Evolutionary conservation across 2,113 vertebrate species (phyloP).

Genomic region (Gymnarchus niloticus): DNA sequence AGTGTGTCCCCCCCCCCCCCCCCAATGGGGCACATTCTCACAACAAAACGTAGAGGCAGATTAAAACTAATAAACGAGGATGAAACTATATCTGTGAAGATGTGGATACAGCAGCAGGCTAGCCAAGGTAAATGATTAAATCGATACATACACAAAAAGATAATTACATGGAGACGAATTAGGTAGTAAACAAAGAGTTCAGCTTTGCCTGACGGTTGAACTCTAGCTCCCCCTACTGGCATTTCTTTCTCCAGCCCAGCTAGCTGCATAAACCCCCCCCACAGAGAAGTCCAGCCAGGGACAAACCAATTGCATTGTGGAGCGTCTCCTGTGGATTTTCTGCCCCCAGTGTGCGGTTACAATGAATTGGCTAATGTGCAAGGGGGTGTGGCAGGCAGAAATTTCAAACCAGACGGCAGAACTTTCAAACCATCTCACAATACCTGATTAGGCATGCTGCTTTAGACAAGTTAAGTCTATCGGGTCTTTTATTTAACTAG

Average conservation of each 20-base stretch:
- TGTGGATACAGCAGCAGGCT: background rate
- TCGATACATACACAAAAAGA: slow-evolving; percentile 1
- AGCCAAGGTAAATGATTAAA: background rate
- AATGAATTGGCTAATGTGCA: background rate
- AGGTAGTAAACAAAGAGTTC: background rate
- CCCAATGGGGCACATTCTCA: background rate
- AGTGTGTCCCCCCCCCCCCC: background rate
- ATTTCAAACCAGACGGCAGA: background rate
- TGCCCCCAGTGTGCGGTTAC: background rate
- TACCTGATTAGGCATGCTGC: background rate
- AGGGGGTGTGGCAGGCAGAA: background rate
- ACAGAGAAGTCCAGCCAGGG: no score
- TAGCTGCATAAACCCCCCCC: background rate
- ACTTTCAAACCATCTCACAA: background rate
- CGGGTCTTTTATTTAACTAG: background rate
- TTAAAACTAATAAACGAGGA: background rate
- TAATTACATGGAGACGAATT: background rate
- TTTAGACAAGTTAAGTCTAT: no score
- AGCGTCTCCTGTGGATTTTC: background rate
- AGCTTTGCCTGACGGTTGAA: background rate
- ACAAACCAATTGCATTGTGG: background rate
- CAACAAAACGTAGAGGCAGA: background rate
- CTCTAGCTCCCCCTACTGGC: slow-evolving; percentile 25
- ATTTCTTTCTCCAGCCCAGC: background rate
- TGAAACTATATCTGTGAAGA: background rate